Conservation (phyloP, 2,888 invertebrate species). For the Cephus nigrinus region DNA sequence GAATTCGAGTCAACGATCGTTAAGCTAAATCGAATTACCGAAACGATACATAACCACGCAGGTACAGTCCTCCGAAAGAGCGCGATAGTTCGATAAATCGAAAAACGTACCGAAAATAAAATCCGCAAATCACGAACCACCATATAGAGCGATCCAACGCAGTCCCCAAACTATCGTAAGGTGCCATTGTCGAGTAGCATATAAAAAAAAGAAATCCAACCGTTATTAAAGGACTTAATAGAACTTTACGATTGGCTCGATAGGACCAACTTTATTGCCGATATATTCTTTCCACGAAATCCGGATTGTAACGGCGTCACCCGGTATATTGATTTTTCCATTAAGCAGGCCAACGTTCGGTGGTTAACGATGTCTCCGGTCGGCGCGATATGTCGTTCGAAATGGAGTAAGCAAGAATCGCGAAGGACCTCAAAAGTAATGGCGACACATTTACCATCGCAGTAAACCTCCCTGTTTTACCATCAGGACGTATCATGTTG, state of each 20-base stretch:
- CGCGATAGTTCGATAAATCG: too few species aligned
- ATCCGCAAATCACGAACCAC: too few species aligned
- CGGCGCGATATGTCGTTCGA: neutral
- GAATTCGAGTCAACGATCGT: too few species aligned
- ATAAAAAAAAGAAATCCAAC: neutral
- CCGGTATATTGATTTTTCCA: neutral
- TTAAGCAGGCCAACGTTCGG: neutral
- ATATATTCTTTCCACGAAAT: neutral
- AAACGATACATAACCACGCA: too few species aligned
- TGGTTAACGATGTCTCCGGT: neutral
- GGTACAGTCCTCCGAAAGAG: too few species aligned
- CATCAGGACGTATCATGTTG: neutral
- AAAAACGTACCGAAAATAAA: too few species aligned
- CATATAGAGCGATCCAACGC: too few species aligned
- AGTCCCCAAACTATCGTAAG: too few species aligned
- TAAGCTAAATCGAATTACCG: too few species aligned
- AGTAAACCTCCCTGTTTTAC: neutral
- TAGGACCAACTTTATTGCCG: neutral
- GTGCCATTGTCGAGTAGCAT: neutral
- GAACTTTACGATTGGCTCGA: neutral
- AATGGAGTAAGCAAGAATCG: neutral
- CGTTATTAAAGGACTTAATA: neutral
- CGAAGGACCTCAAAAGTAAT: neutral
- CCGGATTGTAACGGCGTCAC: neutral
- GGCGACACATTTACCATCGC: neutral